Percentiles rank a stretch among this genome's conserved stretches.
Evolutionary conservation across 2,888 invertebrate species (phyloP).

Genomic region (Caenorhabditis japonica): DNA sequence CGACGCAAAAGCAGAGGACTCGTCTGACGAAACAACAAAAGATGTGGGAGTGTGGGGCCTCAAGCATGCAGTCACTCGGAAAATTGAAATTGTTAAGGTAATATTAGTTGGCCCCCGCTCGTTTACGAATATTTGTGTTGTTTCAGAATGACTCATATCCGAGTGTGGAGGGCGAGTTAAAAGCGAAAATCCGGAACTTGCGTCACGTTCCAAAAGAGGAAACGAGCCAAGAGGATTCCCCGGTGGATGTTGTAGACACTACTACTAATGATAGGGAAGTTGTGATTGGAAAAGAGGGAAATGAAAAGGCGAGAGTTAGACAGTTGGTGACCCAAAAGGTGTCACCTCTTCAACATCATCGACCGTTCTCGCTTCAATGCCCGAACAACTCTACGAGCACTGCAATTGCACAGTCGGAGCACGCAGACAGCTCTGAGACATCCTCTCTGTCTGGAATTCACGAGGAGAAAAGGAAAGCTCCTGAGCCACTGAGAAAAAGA

Average conservation of each 20-base stretch:
- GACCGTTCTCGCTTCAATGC: conserved; percentile 73
- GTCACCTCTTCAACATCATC: conserved; percentile 76
- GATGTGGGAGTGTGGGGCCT: conserved; percentile 42
- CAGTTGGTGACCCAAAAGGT: conserved; percentile 75
- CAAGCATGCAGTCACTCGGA: conserved; percentile 49
- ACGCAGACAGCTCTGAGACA: conserved; percentile 39
- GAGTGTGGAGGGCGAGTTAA: conserved; percentile 63
- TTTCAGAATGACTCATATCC: conserved; percentile 43
- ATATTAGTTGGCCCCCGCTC: too few relatives aligned
- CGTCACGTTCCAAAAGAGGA: conserved; percentile 65
- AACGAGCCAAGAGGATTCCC: conserved; percentile 28
- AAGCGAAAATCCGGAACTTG: conserved; percentile 68
- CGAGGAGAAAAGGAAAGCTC: conserved; percentile 18
- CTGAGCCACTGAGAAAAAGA: conserved; percentile 14
- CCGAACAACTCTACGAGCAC: conserved; percentile 48
- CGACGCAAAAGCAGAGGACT: conserved; percentile 27
- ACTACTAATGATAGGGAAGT: conserved; percentile 24
- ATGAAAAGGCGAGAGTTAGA: conserved; percentile 68
- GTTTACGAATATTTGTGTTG: too few relatives aligned
- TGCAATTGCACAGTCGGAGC: conserved; percentile 27
- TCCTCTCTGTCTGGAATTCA: conserved; percentile 38
- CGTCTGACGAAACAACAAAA: conserved; percentile 42
- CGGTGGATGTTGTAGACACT: conserved; percentile 27
- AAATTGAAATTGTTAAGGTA: conserved; percentile 46
- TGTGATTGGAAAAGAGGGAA: conserved; percentile 32